Conservation (phyloP, 2,113 vertebrate genomes). For the Recurvirostra avosetta region DNA sequence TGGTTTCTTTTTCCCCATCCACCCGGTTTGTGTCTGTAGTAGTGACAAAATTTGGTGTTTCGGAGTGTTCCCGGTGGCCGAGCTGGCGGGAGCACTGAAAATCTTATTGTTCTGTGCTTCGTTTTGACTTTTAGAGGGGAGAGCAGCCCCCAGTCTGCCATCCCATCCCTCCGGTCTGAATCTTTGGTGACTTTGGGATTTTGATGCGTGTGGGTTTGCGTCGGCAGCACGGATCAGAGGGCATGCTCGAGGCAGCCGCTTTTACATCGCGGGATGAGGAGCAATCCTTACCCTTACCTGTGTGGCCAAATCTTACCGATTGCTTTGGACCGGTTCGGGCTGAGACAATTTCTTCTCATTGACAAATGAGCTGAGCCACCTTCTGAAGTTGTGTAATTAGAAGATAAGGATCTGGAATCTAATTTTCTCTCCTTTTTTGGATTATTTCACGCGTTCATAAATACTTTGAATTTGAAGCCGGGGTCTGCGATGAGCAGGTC, state of each 20-base stretch:
- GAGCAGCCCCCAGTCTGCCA: rapidly evolving
- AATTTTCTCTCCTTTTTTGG: background rate
- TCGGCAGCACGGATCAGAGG: rapidly evolving
- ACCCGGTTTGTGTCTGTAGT: background rate
- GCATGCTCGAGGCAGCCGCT: background rate
- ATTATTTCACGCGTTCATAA: background rate
- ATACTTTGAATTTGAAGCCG: background rate
- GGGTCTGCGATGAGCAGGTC: background rate
- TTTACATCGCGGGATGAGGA: background rate
- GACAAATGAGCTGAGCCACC: background rate
- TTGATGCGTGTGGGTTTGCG: background rate
- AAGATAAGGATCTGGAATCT: background rate
- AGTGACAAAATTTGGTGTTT: background rate
- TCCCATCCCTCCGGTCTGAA: rapidly evolving
- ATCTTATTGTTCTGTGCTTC: background rate
- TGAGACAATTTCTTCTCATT: background rate
- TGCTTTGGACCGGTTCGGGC: background rate
- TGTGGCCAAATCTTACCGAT: rapidly evolving
- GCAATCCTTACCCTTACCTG: background rate
- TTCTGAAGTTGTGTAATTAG: background rate
- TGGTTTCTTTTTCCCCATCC: background rate
- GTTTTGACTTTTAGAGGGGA: background rate
- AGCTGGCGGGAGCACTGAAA: background rate
- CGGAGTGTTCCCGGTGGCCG: background rate
- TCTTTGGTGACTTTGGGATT: background rate